Evolutionary conservation across 2,797 vertebrate species (phyloP).

Genomic region (Clarias platycephalus): DNA sequence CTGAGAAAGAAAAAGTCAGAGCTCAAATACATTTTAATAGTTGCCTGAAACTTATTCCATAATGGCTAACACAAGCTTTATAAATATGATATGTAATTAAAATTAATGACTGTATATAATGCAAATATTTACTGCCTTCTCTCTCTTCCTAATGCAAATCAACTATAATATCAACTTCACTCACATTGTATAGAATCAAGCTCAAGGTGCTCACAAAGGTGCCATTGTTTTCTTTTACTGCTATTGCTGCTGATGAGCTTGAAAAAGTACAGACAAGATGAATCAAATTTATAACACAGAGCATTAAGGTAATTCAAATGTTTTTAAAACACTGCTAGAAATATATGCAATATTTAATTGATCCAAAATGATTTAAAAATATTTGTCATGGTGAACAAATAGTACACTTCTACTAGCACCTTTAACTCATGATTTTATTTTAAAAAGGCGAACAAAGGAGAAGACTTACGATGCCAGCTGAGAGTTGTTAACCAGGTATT

Average conservation of each 20-base stretch:
- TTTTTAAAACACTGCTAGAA: neutral
- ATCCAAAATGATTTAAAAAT: neutral
- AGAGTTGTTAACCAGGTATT: slow-evolving; percentile 97
- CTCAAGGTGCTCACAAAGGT: slow-evolving; percentile 97
- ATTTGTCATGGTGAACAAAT: neutral
- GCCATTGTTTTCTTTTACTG: slow-evolving; percentile 93
- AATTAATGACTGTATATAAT: neutral
- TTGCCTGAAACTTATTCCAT: too few species aligned
- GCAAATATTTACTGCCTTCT: neutral
- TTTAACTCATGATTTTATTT: neutral
- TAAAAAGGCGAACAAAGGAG: neutral
- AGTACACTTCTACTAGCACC: neutral
- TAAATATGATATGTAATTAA: neutral
- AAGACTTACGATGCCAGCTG: slow-evolving; percentile 79
- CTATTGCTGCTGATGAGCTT: slow-evolving; percentile 95
- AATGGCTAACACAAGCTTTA: neutral
- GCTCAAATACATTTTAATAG: too few species aligned
- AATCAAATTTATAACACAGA: neutral
- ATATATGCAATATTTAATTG: neutral
- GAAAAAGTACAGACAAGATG: slow-evolving; percentile 32
- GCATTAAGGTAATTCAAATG: neutral
- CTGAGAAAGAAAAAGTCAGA: too few species aligned
- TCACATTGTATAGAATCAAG: slow-evolving; percentile 96
- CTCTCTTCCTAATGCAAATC: neutral
- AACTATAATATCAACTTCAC: slow-evolving; percentile 60